These are phyloP conservation scores for Xiphorhynchus erythropygius DNA, from an alignment of 2,797 vertebrate genomes.

Conservation along the genomic window DNA sequence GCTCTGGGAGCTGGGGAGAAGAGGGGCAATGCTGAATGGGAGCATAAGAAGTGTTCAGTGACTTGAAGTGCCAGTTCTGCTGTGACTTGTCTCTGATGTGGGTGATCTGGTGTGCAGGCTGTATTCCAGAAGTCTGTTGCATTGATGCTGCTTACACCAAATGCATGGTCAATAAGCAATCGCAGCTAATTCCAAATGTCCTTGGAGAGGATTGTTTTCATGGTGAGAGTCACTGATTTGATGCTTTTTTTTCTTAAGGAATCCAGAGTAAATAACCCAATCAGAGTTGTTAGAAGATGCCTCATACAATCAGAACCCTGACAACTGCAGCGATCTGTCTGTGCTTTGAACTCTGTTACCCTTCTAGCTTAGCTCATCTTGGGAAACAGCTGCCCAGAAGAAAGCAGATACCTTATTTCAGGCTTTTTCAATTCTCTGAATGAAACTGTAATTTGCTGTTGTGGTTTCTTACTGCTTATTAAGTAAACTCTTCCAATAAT, in stretches of 20 bases:
- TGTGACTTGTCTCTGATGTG: neutral
- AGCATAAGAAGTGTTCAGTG: neutral
- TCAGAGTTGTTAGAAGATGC: neutral
- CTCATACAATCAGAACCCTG: neutral
- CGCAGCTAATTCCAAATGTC: neutral
- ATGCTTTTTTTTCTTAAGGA: neutral
- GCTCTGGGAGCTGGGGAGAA: neutral
- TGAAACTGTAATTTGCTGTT: neutral
- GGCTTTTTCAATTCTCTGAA: neutral
- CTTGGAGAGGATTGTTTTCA: neutral
- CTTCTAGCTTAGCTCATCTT: neutral
- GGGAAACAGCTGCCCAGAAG: neutral
- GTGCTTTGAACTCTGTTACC: neutral
- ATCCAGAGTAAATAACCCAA: neutral
- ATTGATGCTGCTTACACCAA: neutral
- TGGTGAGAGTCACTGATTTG: neutral
- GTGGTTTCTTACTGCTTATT: neutral
- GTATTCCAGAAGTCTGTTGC: neutral
- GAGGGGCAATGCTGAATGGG: neutral
- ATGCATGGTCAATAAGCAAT: rapidly evolving
- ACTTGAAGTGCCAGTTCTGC: neutral
- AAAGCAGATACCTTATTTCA: neutral
- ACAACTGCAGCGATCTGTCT: neutral
- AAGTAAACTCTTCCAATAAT: neutral
- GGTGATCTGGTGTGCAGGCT: rapidly evolving